Evolutionary conservation across 23 tunicate genomes (phyloP).

Genomic region (Oikopleura dioica): DNA sequence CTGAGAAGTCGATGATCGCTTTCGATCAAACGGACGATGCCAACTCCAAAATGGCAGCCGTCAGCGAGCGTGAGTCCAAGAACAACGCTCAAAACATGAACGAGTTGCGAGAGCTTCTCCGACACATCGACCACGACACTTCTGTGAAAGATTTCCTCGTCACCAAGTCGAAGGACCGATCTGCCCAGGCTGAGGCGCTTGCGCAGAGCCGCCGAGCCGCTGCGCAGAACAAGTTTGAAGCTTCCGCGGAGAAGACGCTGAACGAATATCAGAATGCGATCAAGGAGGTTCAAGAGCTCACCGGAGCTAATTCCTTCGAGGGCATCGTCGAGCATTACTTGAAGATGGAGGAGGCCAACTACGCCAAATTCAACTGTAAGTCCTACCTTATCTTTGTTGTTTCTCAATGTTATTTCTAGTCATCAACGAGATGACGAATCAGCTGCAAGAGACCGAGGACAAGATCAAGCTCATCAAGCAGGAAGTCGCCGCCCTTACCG

Average conservation of each 20-base stretch:
- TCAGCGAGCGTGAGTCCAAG: background rate
- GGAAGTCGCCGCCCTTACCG: background rate
- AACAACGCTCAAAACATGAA: background rate
- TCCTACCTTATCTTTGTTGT: background rate
- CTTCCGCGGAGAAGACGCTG: background rate
- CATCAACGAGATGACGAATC: background rate
- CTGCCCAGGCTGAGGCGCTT: background rate
- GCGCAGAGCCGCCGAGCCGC: no score
- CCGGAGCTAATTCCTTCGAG: background rate
- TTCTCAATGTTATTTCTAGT: background rate
- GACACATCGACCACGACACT: conserved; percentile 6
- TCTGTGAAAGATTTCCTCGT: background rate
- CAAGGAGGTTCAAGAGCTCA: background rate
- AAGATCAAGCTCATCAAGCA: background rate
- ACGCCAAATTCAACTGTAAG: background rate
- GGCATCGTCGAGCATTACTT: background rate
- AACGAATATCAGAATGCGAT: background rate
- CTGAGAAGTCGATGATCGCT: background rate
- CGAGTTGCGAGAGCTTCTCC: background rate
- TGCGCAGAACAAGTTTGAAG: background rate
- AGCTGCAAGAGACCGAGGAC: background rate
- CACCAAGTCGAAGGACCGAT: background rate
- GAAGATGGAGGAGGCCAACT: conserved; percentile 1
- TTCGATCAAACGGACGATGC: conserved; percentile 4
- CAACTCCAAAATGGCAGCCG: background rate